Base-by-base conservation (phyloP, 2,888 invertebrate species). In the Drosophila crucigera region DNA sequence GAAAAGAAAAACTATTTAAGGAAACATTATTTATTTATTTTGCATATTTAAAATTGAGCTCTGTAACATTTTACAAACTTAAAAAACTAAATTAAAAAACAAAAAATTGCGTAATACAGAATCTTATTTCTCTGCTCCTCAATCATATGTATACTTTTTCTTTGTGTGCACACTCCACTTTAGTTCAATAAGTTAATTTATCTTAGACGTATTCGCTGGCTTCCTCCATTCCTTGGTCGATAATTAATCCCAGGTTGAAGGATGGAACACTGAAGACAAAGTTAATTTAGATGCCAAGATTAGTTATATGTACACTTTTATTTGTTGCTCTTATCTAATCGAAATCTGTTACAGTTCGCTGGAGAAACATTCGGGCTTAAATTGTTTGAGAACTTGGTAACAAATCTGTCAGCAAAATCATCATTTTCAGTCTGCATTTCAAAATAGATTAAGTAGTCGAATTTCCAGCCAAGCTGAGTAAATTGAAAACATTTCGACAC, bases 101-200 rank as follows among this genome's bases (percentile, higher is more conserved):
- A 19, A 2, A 11, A n/a, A 4, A n/a, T 4, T 19, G 10, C 4
- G 2, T 0, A n/a, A n/a, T 14, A 4, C 0, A 4, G 4, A 22
- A 16, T 16, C 14, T 22, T 47, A 22, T 47, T 16, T 43, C 43
- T 11, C 5, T 2, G 10, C 3, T 25, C 7, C 4, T 4, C 9
- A 25, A 25, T 25, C 9, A 25, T 25, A 47, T 47, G 16, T 2
- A 16, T 47, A 16, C 7, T 25, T 16, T 16, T 47, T 16, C 14
- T 35, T 25, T 47, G 7, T 47, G 4, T 22, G 47, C 22, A 10
- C n/a, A 62, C 37, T 37, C 69, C 62, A 72, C 69, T 59, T 59
- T 61, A 43, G 68, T 61, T 71, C 70, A 68, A 73, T 68, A 73
- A 75, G 85, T 84, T 80, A 71, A 84, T 78, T 84, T 77, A 79